Conservation (phyloP, 2,113 vertebrate species). For the Ameiurus melas region DNA sequence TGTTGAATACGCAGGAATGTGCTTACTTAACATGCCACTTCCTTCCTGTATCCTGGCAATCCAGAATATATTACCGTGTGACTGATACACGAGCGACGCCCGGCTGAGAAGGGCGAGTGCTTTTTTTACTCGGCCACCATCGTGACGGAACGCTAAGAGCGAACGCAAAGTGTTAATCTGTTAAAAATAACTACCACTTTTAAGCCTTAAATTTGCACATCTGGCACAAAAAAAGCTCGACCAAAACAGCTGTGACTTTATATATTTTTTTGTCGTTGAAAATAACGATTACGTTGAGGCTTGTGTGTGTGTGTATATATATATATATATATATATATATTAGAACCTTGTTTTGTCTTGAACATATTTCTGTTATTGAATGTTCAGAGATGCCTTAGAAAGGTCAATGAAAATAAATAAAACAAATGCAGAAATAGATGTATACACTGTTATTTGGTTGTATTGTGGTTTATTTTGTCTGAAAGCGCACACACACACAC, state of each 20-base stretch:
- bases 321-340: no score
- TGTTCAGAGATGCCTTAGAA: not conserved
- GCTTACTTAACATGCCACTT: not conserved
- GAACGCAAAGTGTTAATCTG: no score
- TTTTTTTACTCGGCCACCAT: constrained; percentile 60
- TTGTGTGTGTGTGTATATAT: no score
- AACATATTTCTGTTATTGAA: no score
- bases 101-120: constrained; percentile 12
- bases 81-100: not conserved
- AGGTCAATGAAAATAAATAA: not conserved
- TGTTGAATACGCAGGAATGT: no score
- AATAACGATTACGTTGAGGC: not conserved
- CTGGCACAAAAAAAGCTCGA: constrained; percentile 61
- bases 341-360: no score
- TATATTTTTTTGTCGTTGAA: not conserved
- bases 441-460: not conserved
- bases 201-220: constrained; percentile 14
- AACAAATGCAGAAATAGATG: not conserved
- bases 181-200: no score
- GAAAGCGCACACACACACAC: not conserved
- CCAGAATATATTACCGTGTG: not conserved
- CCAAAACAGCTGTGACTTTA: constrained; percentile 63
- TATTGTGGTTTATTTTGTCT: not conserved
- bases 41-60: not conserved
- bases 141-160: not conserved